Evolutionary conservation across 2,797 vertebrate genomes (phyloP), one percentile per base, ranked within the genome.

Genomic region (Pangasius macronema): DNA sequence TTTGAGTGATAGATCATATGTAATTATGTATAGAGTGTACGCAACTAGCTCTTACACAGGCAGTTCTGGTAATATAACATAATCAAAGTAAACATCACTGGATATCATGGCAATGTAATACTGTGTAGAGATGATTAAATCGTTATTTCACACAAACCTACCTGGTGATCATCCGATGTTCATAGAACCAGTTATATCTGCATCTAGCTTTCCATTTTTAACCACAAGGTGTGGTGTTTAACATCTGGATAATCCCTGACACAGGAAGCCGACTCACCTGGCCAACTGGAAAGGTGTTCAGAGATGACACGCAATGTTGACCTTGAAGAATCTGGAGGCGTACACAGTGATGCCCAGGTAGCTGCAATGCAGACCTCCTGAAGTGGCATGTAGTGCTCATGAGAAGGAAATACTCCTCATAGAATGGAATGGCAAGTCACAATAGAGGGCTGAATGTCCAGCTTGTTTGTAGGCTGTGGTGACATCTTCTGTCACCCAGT

Each of bases 21-120:
- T 39, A 39, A 70, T 39, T 70, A 27, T 20, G 14, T 8, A 70
- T 33, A 33, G 13, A 24, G 70, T 42, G 4, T 27, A 42, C 1
- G 2, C 22, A 49, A 6, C 11, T 46, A 27, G 24, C 20, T 42
- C 36, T 42, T 42, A 72, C 8, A 72, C 9, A 42, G 36, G 36
- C 3, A 42, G 68, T 9, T 72, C 36, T 72, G 36, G 3, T 72
- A 72, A 39, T 72, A 72, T 72, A 42, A 72, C 5, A 72, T 72
- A 72, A 39, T 42, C 22, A 39, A 72, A 72, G 67, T 39, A 70
- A 70, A 70, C 10, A 73, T 51, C 73, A 76, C 73, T 76, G 72
- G 72, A 75, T n/a, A 30, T 51, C 22, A 75, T 49, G 24, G 4
- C 11, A 51, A n/a, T 30, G 27, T 46, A 76, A 14, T n/a, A 75